These are phyloP conservation scores for Bombus cullumanus DNA, from an alignment of 1,140 invertebrate genomes.

Conservation along the genomic window DNA sequence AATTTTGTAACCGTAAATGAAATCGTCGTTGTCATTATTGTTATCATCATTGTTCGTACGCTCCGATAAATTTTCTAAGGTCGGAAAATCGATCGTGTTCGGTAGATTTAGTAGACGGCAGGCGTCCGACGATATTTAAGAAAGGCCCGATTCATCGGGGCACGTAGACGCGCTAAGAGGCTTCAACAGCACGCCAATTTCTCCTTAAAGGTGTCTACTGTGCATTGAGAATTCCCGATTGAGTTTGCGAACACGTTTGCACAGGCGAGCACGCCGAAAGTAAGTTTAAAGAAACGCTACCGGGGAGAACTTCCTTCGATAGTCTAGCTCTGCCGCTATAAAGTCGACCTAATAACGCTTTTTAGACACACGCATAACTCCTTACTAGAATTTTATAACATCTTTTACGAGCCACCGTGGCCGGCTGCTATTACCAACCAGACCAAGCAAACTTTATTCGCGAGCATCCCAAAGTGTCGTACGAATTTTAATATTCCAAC, in stretches of 20 bases:
- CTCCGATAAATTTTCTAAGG: too few relatives aligned
- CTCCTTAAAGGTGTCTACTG: slow-evolving; percentile 46
- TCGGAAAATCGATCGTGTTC: too few relatives aligned
- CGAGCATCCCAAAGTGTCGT: neutral
- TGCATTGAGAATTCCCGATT: slow-evolving; percentile 49
- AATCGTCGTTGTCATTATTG: too few relatives aligned
- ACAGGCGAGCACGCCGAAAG: slow-evolving; percentile 39
- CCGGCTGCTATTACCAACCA: neutral
- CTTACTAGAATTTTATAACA: slow-evolving; percentile 36
- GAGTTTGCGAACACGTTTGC: slow-evolving; percentile 55
- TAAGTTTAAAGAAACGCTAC: slow-evolving; percentile 55
- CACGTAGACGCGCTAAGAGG: slow-evolving; percentile 40
- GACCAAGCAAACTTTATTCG: too few relatives aligned
- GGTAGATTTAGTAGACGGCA: too few relatives aligned
- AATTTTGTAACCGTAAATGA: too few relatives aligned
- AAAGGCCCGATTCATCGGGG: neutral
- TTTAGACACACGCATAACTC: slow-evolving; percentile 50
- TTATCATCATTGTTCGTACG: too few relatives aligned
- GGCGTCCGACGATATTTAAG: neutral
- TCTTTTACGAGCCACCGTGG: slow-evolving; percentile 15
- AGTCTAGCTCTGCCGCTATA: neutral
- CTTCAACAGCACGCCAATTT: slow-evolving; percentile 33
- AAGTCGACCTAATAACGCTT: slow-evolving; percentile 55
- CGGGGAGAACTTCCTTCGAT: slow-evolving; percentile 20
- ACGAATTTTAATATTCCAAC: neutral